phyloP scores from a whole-genome alignment of 1,140 invertebrate species.

The Globodera rostochiensis region DNA sequence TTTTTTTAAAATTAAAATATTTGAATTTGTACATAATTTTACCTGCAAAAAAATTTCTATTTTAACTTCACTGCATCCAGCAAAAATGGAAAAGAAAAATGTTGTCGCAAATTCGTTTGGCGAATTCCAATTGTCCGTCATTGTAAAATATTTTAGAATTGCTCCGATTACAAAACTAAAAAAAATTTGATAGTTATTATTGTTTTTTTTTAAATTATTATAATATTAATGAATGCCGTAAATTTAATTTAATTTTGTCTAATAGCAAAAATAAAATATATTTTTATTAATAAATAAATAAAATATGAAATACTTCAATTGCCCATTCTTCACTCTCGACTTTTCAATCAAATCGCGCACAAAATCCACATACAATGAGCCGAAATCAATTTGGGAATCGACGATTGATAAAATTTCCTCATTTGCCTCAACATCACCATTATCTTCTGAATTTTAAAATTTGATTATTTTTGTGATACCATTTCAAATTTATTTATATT shows the following conservation, averaged over 20 bases:
- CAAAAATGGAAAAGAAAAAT: constrained; percentile 23
- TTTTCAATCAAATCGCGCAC: constrained; percentile 1
- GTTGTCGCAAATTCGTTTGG: constrained; percentile 20
- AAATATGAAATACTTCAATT: background rate
- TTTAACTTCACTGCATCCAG: constrained; percentile 5
- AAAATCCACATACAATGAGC: background rate
- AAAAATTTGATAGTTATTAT: background rate
- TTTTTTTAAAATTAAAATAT: too few relatives aligned
- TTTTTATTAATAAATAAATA: background rate
- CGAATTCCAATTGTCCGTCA: constrained; percentile 5
- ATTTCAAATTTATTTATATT: too few relatives aligned
- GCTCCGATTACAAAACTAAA: constrained; percentile 2
- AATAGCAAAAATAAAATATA: background rate
- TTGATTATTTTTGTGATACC: background rate
- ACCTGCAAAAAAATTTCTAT: constrained; percentile 21
- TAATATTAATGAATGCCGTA: background rate
- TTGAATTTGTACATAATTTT: background rate
- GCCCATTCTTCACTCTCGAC: background rate
- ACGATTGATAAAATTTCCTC: background rate
- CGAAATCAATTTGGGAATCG: background rate
- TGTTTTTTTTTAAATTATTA: too few relatives aligned
- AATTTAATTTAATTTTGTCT: background rate
- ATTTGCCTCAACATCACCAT: background rate
- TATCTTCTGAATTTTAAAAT: background rate
- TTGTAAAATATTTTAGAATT: constrained; percentile 23